Evolutionary conservation across 2,113 vertebrate species (phyloP).

Genomic region (Chloroceryle aenea): DNA sequence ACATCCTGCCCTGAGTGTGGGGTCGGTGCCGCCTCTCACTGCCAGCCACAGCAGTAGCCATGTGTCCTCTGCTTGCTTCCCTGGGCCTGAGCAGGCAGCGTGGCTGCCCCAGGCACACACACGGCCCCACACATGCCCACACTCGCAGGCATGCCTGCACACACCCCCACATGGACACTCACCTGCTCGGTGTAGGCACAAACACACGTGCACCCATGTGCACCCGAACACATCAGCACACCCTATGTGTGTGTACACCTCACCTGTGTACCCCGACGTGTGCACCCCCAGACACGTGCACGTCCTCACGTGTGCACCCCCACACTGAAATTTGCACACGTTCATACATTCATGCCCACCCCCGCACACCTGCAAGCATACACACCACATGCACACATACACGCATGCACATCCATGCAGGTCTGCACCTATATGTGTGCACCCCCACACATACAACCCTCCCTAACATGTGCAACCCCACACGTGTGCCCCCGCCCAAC

Average conservation of each 20-base stretch:
- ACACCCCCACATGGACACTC: too few relatives aligned
- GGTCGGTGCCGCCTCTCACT: rapidly evolving
- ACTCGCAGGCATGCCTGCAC: rapidly evolving
- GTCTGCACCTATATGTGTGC: too few relatives aligned
- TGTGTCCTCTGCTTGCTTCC: rapidly evolving
- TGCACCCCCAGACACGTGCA: background rate
- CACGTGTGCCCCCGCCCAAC: rapidly evolving
- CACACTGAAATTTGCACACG: background rate
- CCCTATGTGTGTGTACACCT: background rate
- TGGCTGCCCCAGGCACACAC: rapidly evolving
- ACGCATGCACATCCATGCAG: too few relatives aligned
- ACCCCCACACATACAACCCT: background rate
- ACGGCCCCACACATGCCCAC: rapidly evolving
- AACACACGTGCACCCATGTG: rapidly evolving
- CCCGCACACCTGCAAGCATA: background rate
- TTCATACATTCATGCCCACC: background rate
- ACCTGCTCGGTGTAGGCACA: background rate
- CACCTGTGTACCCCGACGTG: too few relatives aligned
- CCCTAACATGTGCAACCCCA: background rate
- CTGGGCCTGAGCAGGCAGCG: background rate
- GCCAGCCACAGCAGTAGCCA: background rate
- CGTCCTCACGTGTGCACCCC: too few relatives aligned
- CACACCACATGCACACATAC: background rate
- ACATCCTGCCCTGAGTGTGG: background rate
- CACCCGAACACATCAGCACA: rapidly evolving